Base-by-base conservation (phyloP, 2,113 vertebrate genomes). In the Cryptoleucopteryx plumbea region DNA sequence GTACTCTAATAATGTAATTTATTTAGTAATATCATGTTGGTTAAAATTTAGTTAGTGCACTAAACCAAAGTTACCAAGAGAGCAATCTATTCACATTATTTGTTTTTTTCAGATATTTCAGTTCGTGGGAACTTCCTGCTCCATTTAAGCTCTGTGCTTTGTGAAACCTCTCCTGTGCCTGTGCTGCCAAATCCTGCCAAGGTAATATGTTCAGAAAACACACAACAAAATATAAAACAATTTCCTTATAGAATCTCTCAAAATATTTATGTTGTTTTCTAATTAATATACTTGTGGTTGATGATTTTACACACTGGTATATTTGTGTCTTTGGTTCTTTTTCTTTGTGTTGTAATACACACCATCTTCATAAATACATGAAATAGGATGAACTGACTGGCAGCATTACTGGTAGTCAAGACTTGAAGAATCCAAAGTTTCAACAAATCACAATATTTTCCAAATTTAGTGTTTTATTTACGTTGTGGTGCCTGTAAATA, bases 161-260 rank as follows among this genome's bases (percentile, higher is more conserved):
- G 97, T 61, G 95, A 95, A 90, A 98, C 98, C 18, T 99, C 99
- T 97, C 98, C 98, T 55, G 98, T 98, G 26, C 98, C 98, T 23
- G 98, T 99, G 42, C 98, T 99, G 45, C 99, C 99, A 88, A 99
- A 99, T 87, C 98, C 98, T 67, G 98, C 99, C 94, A 99, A 99
- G 98, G 98, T 98, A 98, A 59, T 75, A 56, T 10, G 12, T 91
- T 50, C 55, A 58, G 26, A 45, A 82, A 53, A 38, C 36, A 19
- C 71, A 61, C 77, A 48, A 19, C 31, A 34, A 31, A 50, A 81
- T 43, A 56, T 20, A 59, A 23, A 53, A 23, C 21, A 71, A 88
- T 47, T 63, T 31, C 31, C 42, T 36, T 38, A 38, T 9, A 45
- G 9, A 31, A 18, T 55, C 27, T 47, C 34, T 19, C 40, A 59